Base-by-base conservation (phyloP, 2,113 vertebrate genomes). In the Cyanistes caeruleus region DNA sequence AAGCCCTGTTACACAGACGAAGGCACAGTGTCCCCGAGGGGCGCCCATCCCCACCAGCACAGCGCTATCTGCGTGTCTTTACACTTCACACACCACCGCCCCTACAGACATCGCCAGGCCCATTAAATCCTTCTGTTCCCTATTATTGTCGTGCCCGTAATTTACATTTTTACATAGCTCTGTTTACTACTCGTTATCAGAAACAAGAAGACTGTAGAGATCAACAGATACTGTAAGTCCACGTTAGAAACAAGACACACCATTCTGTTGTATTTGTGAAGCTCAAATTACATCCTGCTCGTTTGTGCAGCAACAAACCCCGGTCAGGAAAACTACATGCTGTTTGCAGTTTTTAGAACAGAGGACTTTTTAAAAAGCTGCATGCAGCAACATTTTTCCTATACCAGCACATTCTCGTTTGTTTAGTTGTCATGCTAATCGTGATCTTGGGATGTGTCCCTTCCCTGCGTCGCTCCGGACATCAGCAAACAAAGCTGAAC, bases 371-470 rank as follows among this genome's bases (percentile, higher is more conserved):
- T 31, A 43, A 81, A 96, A 97, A 91, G 89, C 94, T 46, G 58
- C 62, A 43, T 15, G 25, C 93, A 94, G 94, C 93, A 96, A 87
- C 77, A 93, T 92, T 95, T 94, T 91, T 84, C 69, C 93, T 78
- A 76, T 53, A 79, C 69, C 84, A 96, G 96, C 94, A 93, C 89
- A 95, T 95, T 95, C 87, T 65, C 7, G 0, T 12, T 37, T 44
- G 51, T 86, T 90, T 49, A 90, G 53, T 3, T 69, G 70, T 53
- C 56, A 64, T 1, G 41, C 65, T 75, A 93, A 95, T 25, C 15
- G 52, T 19, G 30, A 75, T 80, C 91, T 92, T 84, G 65, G 87
- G 81, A 79, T 25, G 16, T 24, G 72, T n/a, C 31, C 53, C 44
- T 52, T 51, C 60, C 62, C 72, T 68, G 51, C 13, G 5, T 44